Base-by-base conservation (phyloP, 2,797 vertebrate genomes). In the Anas georgica region DNA sequence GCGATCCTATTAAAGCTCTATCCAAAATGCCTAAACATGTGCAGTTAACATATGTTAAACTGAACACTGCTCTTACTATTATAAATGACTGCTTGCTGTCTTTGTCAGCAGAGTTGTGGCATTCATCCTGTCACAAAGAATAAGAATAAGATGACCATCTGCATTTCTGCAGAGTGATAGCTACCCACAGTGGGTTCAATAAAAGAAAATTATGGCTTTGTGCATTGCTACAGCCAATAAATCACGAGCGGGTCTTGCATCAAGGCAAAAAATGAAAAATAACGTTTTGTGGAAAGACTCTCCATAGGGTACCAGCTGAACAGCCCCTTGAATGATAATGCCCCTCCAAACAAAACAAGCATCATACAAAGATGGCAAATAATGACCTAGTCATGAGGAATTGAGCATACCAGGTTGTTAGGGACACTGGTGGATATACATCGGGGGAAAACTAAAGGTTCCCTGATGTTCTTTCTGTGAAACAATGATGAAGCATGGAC, bases 111-210 rank as follows among this genome's bases (percentile, higher is more conserved):
- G 93, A 94, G 88, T 79, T 93, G 86, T 91, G 91, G 46, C 89
- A 83, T 94, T 97, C 93, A 94, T 95, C 83, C 83, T 26, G 21
- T 95, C 79, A 86, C 95, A 95, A 96, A 79, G 88, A 96, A 93
- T 90, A 95, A 97, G 95, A 97, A 95, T 94, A 93, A 96, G 94
- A 96, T 96, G 95, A 97, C 97, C 97, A 96, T 93, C 89, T 96
- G 96, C 83, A 94, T 95, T 95, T 97, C 91, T 95, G 93, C 88
- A 95, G 92, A 92, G 86, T 96, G 94, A 97, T 96, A 96, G 92
- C 92, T 94, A 94, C 93, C 91, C 93, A 83, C 81, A 93, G 93
- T 26, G 90, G 93, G 86, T 89, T 96, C 97, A 96, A 96, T 97
- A 97, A 97, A 97, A 96, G 69, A 94, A 96, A 96, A 96, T 95